Conservation (phyloP, 2,888 invertebrate species). For the Tetheella fluctuosa region DNA sequence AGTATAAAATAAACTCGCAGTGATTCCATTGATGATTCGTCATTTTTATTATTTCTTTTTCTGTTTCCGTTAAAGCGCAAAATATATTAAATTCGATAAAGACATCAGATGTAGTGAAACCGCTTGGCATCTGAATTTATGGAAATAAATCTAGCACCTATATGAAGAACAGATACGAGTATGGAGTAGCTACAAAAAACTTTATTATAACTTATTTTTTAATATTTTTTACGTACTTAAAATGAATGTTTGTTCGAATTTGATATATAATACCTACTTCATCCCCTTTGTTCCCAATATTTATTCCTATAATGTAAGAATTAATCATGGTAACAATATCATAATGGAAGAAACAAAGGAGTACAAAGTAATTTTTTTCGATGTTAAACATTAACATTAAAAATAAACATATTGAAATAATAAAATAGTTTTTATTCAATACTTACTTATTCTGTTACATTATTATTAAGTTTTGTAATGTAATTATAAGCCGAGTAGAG, state of each 20-base stretch:
- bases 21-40: conserved; percentile 78
- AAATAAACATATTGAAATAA: conserved; percentile 7
- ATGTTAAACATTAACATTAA: conserved; percentile 1
- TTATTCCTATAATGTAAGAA: neutral
- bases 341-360: conserved; percentile 10
- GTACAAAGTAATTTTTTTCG: conserved; percentile 7
- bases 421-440: conserved; percentile 2
- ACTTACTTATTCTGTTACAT: neutral
- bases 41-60: conserved; percentile 57
- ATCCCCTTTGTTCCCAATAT: neutral
- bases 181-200: too few species aligned
- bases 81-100: neutral
- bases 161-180: too few species aligned
- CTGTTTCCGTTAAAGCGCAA: conserved; percentile 12
- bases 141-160: too few species aligned
- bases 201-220: too few species aligned
- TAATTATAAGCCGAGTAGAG: too few species aligned
- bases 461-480: neutral
- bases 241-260: neutral
- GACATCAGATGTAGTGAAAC: neutral
- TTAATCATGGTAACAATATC: neutral
- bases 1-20: conserved; percentile 84
- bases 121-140: neutral
- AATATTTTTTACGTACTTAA: neutral
- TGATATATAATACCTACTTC: neutral